Evolutionary conservation across 1,140 invertebrate genomes (phyloP).

Genomic region (Oppia nitens): DNA sequence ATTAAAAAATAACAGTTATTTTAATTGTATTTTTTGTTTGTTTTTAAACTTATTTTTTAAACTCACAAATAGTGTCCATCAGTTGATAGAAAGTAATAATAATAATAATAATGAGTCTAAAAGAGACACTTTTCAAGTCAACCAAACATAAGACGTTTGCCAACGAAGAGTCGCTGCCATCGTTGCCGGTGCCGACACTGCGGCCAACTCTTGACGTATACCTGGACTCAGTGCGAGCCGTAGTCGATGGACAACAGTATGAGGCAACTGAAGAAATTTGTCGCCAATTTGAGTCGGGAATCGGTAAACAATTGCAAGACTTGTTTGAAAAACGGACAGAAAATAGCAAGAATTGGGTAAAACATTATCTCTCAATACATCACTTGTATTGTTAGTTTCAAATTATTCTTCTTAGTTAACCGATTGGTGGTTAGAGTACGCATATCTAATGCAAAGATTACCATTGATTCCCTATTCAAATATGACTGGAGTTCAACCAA

Average conservation of each 20-base stretch:
- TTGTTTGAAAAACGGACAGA: neutral
- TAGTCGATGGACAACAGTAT: slow-evolving; percentile 27
- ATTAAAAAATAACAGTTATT: too few relatives aligned
- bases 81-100: too few relatives aligned
- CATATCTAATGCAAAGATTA: slow-evolving; percentile 26
- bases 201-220: slow-evolving; percentile 29
- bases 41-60: too few relatives aligned
- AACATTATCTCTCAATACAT: neutral
- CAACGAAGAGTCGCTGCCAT: slow-evolving; percentile 19
- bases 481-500: slow-evolving; percentile 27
- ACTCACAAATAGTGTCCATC: too few relatives aligned
- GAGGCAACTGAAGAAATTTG: slow-evolving; percentile 26
- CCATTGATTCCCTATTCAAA: slow-evolving; percentile 28
- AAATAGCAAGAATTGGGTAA: slow-evolving; percentile 7
- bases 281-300: slow-evolving; percentile 27
- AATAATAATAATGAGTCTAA: neutral
- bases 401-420: slow-evolving; percentile 22
- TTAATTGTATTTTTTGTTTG: too few relatives aligned
- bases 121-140: slow-evolving; percentile 1
- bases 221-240: slow-evolving; percentile 28
- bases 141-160: slow-evolving; percentile 19
- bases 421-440: slow-evolving; percentile 31
- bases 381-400: neutral
- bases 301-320: slow-evolving; percentile 27
- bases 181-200: slow-evolving; percentile 22